phyloP scores from a whole-genome alignment of 2,888 invertebrate species.

The Ypsolopha sequella region DNA sequence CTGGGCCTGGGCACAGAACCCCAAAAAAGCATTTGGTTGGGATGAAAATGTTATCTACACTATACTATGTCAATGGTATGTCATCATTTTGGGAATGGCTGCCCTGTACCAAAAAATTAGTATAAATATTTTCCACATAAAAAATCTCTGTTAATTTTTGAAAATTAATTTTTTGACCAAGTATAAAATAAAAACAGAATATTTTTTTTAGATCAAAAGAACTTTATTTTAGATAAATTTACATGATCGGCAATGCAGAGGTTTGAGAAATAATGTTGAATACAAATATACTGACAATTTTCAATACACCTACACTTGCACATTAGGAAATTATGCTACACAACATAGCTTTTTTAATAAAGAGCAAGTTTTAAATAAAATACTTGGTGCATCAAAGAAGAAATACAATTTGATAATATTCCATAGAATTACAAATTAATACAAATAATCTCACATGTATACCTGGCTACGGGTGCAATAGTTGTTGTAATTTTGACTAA shows the following conservation, averaged over 20 bases:
- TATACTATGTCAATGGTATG: too few species aligned
- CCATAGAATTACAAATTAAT: constrained; percentile 3
- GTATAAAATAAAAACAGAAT: constrained; percentile 10
- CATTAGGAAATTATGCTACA: constrained; percentile 56
- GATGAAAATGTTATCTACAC: too few species aligned
- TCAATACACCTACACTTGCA: constrained; percentile 61
- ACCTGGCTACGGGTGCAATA: constrained; percentile 43
- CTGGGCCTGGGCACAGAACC: too few species aligned
- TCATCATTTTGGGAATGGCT: too few species aligned
- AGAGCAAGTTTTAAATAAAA: constrained; percentile 45
- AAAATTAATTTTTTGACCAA: constrained; percentile 1
- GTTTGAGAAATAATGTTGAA: constrained; percentile 61
- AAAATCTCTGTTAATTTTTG: too few species aligned
- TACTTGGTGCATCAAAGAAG: constrained; percentile 43
- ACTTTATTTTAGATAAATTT: constrained; percentile 71
- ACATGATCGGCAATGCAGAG: constrained; percentile 70
- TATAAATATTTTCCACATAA: too few species aligned
- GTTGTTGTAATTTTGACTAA: constrained; percentile 32
- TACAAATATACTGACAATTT: constrained; percentile 63
- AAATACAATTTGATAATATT: constrained; percentile 7
- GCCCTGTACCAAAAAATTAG: too few species aligned
- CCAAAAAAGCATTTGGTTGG: too few species aligned
- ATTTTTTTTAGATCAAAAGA: constrained; percentile 62
- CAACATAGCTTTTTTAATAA: constrained; percentile 50
- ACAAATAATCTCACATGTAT: constrained; percentile 40